Conservation (phyloP, 92 coral and sea anemone species). For the Pocillopora grandis region DNA sequence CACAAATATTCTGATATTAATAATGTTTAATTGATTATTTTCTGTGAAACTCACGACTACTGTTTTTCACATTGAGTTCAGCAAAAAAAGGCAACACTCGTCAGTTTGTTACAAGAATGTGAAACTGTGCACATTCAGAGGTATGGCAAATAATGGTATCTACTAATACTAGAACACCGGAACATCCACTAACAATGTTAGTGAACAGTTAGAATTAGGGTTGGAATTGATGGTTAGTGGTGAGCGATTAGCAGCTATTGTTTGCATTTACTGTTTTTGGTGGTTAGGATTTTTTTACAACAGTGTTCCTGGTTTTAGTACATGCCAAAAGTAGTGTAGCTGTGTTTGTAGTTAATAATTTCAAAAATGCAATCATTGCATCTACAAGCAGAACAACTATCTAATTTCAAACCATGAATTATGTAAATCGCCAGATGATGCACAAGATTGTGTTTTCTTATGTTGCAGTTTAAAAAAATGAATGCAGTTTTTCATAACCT, state of each 20-base stretch:
- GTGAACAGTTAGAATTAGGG: slow-evolving; percentile 21
- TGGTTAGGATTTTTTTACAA: slow-evolving; percentile 22
- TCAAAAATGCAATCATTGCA: slow-evolving; percentile 27
- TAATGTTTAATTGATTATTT: slow-evolving; percentile 21
- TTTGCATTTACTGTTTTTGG: slow-evolving; percentile 23
- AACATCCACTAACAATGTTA: slow-evolving; percentile 22
- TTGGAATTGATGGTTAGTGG: slow-evolving; percentile 26
- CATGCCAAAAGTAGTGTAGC: slow-evolving; percentile 14
- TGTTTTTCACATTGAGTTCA: slow-evolving; percentile 24
- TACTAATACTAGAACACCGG: slow-evolving; percentile 28
- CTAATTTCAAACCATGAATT: slow-evolving; percentile 16
- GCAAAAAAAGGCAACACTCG: slow-evolving; percentile 21
- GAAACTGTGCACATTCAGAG: slow-evolving; percentile 26
- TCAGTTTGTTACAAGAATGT: slow-evolving; percentile 27
- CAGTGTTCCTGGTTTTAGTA: slow-evolving; percentile 25
- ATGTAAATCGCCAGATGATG: slow-evolving; percentile 10
- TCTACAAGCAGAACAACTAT: slow-evolving; percentile 15
- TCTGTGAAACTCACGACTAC: slow-evolving; percentile 19
- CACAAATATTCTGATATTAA: slow-evolving; percentile 20
- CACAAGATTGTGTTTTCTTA: slow-evolving; percentile 8
- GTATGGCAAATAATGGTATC: slow-evolving; percentile 22
- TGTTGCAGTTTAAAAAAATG: neutral
- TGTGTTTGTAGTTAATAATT: slow-evolving; percentile 14
- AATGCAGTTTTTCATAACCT: slow-evolving; percentile 5
- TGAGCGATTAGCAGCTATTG: slow-evolving; percentile 18